These are phyloP conservation scores for Brachyptera putata DNA, from an alignment of 2,888 invertebrate species.

Conservation along the genomic window DNA sequence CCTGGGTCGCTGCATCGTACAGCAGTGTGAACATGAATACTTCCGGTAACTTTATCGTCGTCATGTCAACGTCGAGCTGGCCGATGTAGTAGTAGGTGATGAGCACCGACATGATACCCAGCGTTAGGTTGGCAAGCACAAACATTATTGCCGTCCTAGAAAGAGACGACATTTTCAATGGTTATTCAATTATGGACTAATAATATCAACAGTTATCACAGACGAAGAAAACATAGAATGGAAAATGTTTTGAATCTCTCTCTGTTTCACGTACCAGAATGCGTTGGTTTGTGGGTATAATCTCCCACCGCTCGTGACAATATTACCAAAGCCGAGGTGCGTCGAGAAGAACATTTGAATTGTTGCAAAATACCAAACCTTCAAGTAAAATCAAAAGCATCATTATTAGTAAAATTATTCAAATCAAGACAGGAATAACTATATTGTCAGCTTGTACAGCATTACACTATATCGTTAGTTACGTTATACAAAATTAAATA, in stretches of 20 bases:
- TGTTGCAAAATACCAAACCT: slow-evolving; percentile 60
- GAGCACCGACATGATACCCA: slow-evolving; percentile 56
- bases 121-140: slow-evolving; percentile 52
- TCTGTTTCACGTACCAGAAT: slow-evolving; percentile 58
- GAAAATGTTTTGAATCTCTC: no score
- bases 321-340: slow-evolving; percentile 59
- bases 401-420: no score
- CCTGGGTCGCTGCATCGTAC: slow-evolving; percentile 52
- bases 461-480: no score
- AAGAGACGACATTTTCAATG: no score
- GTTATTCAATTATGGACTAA: no score
- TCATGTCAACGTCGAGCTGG: slow-evolving; percentile 26
- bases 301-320: slow-evolving; percentile 59
- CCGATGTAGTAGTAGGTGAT: slow-evolving; percentile 52
- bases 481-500: no score
- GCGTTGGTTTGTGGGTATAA: slow-evolving; percentile 61
- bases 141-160: slow-evolving; percentile 58
- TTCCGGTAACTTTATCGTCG: slow-evolving; percentile 46
- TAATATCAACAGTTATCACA: no score
- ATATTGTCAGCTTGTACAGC: no score
- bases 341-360: slow-evolving; percentile 62
- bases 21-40: slow-evolving; percentile 56
- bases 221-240: no score
- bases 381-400: slow-evolving; percentile 35
- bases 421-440: no score